phyloP scores from a whole-genome alignment of 1,140 invertebrate species.

The Drosophila lowei region DNA sequence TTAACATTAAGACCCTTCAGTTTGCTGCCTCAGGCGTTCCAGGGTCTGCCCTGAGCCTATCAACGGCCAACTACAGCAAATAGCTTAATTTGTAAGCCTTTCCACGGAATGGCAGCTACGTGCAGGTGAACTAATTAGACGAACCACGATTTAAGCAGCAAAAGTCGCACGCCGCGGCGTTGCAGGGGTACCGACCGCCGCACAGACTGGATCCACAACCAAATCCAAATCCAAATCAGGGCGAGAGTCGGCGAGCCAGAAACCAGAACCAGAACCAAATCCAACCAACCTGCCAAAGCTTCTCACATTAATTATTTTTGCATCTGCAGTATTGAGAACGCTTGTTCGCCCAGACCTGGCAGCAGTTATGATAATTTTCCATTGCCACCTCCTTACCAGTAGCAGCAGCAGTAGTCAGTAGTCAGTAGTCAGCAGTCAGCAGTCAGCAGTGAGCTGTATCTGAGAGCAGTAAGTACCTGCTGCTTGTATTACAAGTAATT shows the following conservation, averaged over 20 bases:
- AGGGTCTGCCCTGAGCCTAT: slow-evolving; percentile 30
- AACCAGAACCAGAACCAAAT: slow-evolving; percentile 20
- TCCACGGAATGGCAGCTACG: slow-evolving; percentile 48
- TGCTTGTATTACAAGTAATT: slow-evolving; percentile 75
- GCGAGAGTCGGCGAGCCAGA: slow-evolving; percentile 17
- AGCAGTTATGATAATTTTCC: slow-evolving; percentile 72
- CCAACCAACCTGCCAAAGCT: slow-evolving; percentile 39
- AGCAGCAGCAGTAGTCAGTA: neutral
- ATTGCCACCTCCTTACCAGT: slow-evolving; percentile 8
- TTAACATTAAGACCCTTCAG: neutral
- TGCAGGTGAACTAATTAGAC: slow-evolving; percentile 65
- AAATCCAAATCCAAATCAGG: slow-evolving; percentile 25
- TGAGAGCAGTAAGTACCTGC: slow-evolving; percentile 60
- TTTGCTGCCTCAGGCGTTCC: neutral
- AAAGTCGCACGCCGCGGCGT: slow-evolving; percentile 22
- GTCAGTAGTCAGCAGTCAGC: neutral
- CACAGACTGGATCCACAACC: too few species aligned
- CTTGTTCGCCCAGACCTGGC: slow-evolving; percentile 24
- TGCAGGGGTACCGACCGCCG: neutral
- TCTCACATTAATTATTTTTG: slow-evolving; percentile 80
- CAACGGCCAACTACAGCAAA: slow-evolving; percentile 53
- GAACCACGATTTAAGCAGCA: slow-evolving; percentile 43
- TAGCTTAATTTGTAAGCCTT: slow-evolving; percentile 71
- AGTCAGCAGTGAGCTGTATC: slow-evolving; percentile 32
- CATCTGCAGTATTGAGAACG: slow-evolving; percentile 70